A percentile compares a stretch with the other conserved stretches of the same genome.
Evolutionary conservation across 2,113 vertebrate species (phyloP).

Genomic region (Chrysochloris asiatica): DNA sequence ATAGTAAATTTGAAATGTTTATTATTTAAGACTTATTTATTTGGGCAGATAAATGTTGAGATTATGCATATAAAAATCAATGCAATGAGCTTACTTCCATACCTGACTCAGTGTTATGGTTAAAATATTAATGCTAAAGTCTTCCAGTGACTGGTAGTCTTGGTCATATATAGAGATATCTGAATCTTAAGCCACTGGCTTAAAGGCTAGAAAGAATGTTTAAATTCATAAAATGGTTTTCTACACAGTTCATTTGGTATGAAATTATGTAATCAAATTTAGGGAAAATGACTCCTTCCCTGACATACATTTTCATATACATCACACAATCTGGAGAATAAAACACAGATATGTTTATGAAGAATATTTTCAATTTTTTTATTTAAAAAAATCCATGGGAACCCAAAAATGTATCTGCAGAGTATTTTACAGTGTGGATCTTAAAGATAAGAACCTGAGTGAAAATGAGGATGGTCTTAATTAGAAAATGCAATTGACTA

Average conservation of each 20-base stretch:
- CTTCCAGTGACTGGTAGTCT: slow-evolving; percentile 56
- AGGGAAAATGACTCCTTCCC: slow-evolving; percentile 36
- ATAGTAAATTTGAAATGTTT: slow-evolving; percentile 60
- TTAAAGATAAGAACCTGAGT: slow-evolving; percentile 62
- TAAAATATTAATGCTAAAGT: slow-evolving; percentile 55
- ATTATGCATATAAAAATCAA: slow-evolving; percentile 48
- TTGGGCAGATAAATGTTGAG: slow-evolving; percentile 53
- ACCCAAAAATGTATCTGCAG: slow-evolving; percentile 54
- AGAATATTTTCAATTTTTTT: slow-evolving; percentile 51
- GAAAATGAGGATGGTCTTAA: slow-evolving; percentile 9
- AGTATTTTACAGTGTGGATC: slow-evolving; percentile 54
- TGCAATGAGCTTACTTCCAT: slow-evolving; percentile 41
- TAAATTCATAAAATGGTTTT: slow-evolving; percentile 40
- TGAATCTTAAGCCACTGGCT: background rate
- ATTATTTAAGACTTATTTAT: slow-evolving; percentile 53
- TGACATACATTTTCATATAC: background rate
- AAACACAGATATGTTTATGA: slow-evolving; percentile 55
- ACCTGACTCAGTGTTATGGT: slow-evolving; percentile 26
- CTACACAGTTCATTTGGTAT: slow-evolving; percentile 43
- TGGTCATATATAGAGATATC: slow-evolving; percentile 29
- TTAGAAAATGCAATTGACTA: slow-evolving; percentile 58
- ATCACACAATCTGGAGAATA: slow-evolving; percentile 46
- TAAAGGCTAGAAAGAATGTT: slow-evolving; percentile 10
- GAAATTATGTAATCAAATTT: slow-evolving; percentile 40
- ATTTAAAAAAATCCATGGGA: slow-evolving; percentile 9